A percentile compares a stretch with the other conserved stretches of the same genome.
phyloP scores from a whole-genome alignment of 2,113 vertebrate species.

The Vireo altiloquus region DNA sequence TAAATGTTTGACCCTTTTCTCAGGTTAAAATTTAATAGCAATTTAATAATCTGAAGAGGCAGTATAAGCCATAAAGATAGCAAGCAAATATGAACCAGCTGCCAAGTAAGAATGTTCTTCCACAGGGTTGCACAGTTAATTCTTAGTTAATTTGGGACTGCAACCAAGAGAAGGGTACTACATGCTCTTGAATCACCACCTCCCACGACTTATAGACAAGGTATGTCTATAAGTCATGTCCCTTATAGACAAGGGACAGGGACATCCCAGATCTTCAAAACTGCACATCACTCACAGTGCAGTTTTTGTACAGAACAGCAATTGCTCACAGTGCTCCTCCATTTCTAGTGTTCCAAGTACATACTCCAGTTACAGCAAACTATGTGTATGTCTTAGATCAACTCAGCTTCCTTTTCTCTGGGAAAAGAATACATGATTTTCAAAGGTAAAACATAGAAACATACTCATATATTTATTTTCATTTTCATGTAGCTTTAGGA shows the following conservation, averaged over 20 bases:
- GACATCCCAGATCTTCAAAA: not conserved
- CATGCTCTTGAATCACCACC: not conserved
- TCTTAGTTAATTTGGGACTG: not conserved
- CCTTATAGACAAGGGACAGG: too few relatives aligned
- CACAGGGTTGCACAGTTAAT: not conserved
- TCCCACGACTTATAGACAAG: not conserved
- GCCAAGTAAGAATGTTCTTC: not conserved
- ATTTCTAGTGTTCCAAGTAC: not conserved
- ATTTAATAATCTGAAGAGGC: not conserved
- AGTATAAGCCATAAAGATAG: not conserved
- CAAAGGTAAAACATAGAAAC: not conserved
- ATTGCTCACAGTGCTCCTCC: not conserved
- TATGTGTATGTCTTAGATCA: not conserved
- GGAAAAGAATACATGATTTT: accelerated
- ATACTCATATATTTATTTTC: not conserved
- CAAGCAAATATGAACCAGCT: not conserved
- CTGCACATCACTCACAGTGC: too few relatives aligned
- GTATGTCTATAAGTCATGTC: too few relatives aligned
- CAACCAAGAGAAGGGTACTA: not conserved
- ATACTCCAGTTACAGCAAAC: not conserved
- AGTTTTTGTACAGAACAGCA: not conserved
- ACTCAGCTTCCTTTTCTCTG: not conserved
- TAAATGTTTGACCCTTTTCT: not conserved
- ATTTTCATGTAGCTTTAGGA: not conserved
- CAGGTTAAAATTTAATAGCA: not conserved